Conservation (phyloP, 2,888 invertebrate genomes). For the Exephanes ischioxanthus region DNA sequence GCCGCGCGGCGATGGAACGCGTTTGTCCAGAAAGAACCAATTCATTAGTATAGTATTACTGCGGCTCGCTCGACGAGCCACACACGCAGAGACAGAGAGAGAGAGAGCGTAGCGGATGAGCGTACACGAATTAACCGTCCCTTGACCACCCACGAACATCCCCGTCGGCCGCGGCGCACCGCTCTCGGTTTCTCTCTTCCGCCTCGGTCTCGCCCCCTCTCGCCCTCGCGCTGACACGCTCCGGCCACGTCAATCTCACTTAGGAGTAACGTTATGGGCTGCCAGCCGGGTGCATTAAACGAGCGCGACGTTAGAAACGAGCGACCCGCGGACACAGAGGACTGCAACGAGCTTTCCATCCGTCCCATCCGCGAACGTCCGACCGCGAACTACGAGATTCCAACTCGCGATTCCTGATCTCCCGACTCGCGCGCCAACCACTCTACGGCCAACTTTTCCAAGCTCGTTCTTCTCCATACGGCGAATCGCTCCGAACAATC, state of each 20-base stretch:
- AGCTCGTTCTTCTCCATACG: conserved; percentile 11
- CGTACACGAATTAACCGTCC: conserved; percentile 54
- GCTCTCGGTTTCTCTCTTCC: conserved; percentile 23
- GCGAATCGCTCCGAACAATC: not conserved
- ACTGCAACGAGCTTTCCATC: not conserved
- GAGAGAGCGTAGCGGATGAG: not conserved
- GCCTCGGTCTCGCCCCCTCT: conserved; percentile 29
- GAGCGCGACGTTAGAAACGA: conserved; percentile 25
- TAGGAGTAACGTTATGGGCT: conserved; percentile 68
- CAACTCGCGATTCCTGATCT: not conserved
- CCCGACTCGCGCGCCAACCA: not conserved
- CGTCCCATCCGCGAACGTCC: conserved; percentile 23
- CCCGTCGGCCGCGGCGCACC: conserved; percentile 22
- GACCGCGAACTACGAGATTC: conserved; percentile 32
- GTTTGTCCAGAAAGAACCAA: conserved; percentile 71
- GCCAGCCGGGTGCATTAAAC: conserved; percentile 66
- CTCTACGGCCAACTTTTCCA: not conserved
- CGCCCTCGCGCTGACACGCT: conserved; percentile 57
- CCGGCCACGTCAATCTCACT: conserved; percentile 76
- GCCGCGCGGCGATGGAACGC: conserved; percentile 29
- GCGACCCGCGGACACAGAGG: not conserved
- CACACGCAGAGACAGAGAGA: not conserved
- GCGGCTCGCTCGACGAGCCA: not conserved
- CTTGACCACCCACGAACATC: conserved; percentile 52
- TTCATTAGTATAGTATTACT: conserved; percentile 66